Percentiles rank a stretch among this genome's conserved stretches.
Conservation (phyloP, 1,140 invertebrate genomes). For the Meloidogyne exigua region DNA sequence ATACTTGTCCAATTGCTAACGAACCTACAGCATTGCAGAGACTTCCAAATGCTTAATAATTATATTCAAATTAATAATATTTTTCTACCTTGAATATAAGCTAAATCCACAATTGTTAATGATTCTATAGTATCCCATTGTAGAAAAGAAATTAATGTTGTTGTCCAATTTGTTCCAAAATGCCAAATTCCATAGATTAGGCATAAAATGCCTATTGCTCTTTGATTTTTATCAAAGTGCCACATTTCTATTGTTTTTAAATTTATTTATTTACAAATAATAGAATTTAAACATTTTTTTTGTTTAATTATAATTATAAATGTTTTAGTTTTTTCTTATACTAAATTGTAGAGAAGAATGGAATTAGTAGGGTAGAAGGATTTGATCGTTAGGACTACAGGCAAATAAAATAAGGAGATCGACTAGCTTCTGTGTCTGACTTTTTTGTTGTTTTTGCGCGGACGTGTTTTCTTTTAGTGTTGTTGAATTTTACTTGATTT, state of each 20-base stretch:
- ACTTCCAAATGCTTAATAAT: slow-evolving; percentile 52
- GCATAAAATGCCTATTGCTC: slow-evolving; percentile 54
- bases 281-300: not conserved
- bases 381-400: not conserved
- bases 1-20: slow-evolving; percentile 53
- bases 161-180: slow-evolving; percentile 63
- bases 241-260: slow-evolving; percentile 12
- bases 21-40: slow-evolving; percentile 60
- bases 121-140: slow-evolving; percentile 62
- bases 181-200: slow-evolving; percentile 63
- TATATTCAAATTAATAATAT: not conserved
- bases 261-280: slow-evolving; percentile 15
- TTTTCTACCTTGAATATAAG: slow-evolving; percentile 55
- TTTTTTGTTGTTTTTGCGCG: not conserved
- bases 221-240: slow-evolving; percentile 53
- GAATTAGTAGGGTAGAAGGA: not conserved
- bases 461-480: not conserved
- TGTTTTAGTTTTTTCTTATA: not conserved
- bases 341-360: not conserved
- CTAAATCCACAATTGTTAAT: slow-evolving; percentile 60
- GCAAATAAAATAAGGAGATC: not conserved
- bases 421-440: slow-evolving; percentile 2
- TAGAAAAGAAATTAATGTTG: slow-evolving; percentile 60
- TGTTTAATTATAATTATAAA: not conserved
- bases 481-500: not conserved